A percentile compares a stretch with the other conserved stretches of the same genome.
phyloP scores from a whole-genome alignment of 2,797 vertebrate species.

The Allobates femoralis region DNA sequence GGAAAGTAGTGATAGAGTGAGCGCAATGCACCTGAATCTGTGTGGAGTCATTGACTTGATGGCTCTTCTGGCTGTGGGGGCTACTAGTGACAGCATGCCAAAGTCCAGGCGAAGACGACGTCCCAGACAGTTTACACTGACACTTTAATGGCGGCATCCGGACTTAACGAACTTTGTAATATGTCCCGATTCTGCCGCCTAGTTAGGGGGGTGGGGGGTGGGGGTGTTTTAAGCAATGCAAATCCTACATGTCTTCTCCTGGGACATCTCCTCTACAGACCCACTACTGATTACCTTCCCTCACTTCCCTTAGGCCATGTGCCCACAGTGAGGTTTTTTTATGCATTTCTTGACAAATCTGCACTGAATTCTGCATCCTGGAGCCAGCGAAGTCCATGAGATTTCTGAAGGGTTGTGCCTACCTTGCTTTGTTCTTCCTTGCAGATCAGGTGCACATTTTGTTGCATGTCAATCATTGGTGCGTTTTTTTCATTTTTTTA shows the following conservation, averaged over 20 bases:
- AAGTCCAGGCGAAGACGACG: background rate
- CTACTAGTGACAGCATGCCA: background rate
- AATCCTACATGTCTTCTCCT: no score
- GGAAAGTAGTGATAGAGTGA: background rate
- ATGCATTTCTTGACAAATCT: no score
- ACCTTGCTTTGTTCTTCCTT: no score
- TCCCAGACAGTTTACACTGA: background rate
- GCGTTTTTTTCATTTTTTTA: no score
- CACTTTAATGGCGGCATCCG: background rate
- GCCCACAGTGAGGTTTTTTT: no score
- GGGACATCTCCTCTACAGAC: background rate
- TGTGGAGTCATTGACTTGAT: background rate
- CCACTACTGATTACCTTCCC: background rate
- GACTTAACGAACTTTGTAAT: background rate
- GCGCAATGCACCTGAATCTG: background rate
- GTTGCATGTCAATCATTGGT: no score
- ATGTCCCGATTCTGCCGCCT: background rate
- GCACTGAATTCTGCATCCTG: no score
- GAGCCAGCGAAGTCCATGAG: no score
- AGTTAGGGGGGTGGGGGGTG: background rate
- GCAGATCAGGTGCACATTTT: no score
- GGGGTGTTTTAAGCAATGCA: background rate
- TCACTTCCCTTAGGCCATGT: no score
- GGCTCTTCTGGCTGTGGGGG: background rate
- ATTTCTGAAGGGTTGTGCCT: no score